A percentile compares a stretch with the other conserved stretches of the same genome.
phyloP scores from a whole-genome alignment of 2,888 invertebrate species.

The Drosophila robusta region DNA sequence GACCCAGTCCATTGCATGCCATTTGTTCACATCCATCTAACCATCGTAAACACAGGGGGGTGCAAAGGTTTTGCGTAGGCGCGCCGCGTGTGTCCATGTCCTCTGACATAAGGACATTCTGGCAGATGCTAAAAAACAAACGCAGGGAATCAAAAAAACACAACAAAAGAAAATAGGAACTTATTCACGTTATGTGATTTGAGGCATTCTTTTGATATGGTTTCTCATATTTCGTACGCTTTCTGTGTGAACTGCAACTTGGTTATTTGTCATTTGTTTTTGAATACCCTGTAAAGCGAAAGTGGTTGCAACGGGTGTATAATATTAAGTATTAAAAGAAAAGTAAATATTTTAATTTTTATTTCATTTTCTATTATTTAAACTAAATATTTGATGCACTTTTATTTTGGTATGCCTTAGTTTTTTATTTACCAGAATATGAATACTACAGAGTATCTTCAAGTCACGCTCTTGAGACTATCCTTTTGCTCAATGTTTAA shows the following conservation, averaged over 20 bases:
- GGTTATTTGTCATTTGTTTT: slow-evolving; percentile 20
- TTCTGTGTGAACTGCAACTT: slow-evolving; percentile 42
- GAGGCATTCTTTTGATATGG: slow-evolving; percentile 53
- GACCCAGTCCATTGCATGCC: not conserved
- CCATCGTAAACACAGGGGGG: slow-evolving; percentile 27
- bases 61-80: slow-evolving; percentile 28
- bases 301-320: not conserved
- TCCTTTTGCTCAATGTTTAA: too few species aligned
- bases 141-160: slow-evolving; percentile 21
- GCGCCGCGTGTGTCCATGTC: slow-evolving; percentile 37
- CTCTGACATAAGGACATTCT: slow-evolving; percentile 17
- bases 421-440: too few species aligned
- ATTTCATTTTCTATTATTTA: not conserved
- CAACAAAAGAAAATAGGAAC: slow-evolving; percentile 16
- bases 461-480: too few species aligned
- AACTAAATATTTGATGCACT: not conserved
- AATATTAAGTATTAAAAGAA: too few species aligned
- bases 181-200: slow-evolving; percentile 59
- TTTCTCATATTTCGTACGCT: slow-evolving; percentile 47
- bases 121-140: slow-evolving; percentile 36
- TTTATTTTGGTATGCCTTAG: not conserved
- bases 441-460: not conserved
- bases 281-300: not conserved
- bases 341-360: not conserved
- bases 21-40: slow-evolving; percentile 22